phyloP scores from a whole-genome alignment of 2,113 vertebrate genomes.

The Corynorhinus townsendii region DNA sequence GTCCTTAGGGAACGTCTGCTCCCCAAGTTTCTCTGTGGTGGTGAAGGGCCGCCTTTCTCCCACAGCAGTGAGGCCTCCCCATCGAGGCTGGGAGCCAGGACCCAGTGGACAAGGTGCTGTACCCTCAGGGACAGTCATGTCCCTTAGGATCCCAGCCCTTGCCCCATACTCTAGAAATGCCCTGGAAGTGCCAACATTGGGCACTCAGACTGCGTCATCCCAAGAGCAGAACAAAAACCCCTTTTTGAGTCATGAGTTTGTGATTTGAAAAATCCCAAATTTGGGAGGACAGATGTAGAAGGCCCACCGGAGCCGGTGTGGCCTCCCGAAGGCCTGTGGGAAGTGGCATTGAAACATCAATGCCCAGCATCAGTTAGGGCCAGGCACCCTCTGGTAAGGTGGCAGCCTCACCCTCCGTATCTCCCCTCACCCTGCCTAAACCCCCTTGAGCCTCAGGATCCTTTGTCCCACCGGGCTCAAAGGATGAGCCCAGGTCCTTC shows the following conservation, averaged over 20 bases:
- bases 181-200: background rate
- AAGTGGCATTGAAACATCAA: no score
- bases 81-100: background rate
- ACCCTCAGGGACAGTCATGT: background rate
- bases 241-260: background rate
- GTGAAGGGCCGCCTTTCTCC: background rate
- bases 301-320: background rate
- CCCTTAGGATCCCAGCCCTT: background rate
- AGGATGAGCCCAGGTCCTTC: background rate
- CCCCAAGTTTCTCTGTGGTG: background rate
- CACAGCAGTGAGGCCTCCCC: background rate
- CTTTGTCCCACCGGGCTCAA: no score
- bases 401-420: background rate
- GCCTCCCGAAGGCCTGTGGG: background rate
- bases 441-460: background rate
- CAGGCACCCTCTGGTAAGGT: background rate
- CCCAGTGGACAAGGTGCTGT: background rate
- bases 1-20: background rate
- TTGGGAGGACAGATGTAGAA: background rate
- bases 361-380: background rate
- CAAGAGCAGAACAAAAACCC: background rate
- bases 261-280: background rate
- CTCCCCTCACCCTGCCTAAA: background rate
- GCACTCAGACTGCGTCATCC: background rate
- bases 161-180: background rate